Conservation (phyloP, 2,888 invertebrate species). For the Xestia ashworthii region DNA sequence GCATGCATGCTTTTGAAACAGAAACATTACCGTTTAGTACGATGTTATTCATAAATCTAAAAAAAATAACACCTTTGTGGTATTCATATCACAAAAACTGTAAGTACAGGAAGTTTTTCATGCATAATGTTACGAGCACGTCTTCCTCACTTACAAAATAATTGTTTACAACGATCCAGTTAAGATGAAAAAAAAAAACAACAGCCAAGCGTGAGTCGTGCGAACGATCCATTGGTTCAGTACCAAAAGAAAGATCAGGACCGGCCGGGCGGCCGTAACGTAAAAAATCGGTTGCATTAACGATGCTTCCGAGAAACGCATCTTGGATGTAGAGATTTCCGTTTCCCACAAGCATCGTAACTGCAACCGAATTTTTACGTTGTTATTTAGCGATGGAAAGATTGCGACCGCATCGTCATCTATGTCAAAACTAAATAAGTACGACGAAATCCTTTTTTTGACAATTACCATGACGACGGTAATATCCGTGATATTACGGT, state of each 20-base stretch:
- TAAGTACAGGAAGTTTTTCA: constrained; percentile 70
- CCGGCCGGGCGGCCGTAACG: no score
- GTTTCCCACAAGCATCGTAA: no score
- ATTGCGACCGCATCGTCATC: no score
- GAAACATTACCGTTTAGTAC: constrained; percentile 23
- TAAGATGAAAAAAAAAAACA: constrained; percentile 42
- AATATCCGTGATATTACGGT: background rate
- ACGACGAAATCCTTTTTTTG: background rate
- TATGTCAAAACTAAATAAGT: no score
- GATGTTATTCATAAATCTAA: constrained; percentile 39
- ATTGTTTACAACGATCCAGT: constrained; percentile 54
- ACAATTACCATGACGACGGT: no score
- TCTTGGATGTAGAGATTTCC: no score
- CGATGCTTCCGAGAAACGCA: no score
- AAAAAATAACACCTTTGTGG: constrained; percentile 53
- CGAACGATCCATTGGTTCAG: background rate
- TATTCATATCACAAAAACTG: constrained; percentile 62
- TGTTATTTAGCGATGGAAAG: no score
- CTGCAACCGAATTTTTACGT: no score
- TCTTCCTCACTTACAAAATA: constrained; percentile 71
- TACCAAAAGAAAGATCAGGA: background rate
- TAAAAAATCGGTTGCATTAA: no score
- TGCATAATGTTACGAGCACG: constrained; percentile 70
- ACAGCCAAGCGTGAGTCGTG: background rate
- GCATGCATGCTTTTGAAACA: constrained; percentile 17